Base-by-base conservation (phyloP, 1,140 invertebrate species). In the Nylanderia fulva region DNA sequence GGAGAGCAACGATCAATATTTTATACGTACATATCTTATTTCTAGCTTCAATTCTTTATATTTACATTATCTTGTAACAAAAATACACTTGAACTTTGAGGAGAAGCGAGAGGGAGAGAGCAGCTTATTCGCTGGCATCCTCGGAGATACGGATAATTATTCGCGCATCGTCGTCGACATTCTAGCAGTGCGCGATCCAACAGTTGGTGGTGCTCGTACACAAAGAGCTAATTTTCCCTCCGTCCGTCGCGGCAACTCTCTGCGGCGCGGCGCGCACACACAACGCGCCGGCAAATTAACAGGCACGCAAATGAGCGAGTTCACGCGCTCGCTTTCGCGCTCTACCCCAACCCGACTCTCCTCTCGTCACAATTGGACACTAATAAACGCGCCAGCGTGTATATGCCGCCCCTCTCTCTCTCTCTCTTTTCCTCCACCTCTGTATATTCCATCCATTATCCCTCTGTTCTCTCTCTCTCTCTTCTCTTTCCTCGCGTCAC, bases 281-380 rank as follows among this genome's bases (percentile, higher is more conserved):
- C 92, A 93, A 93, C 91, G 90, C 86, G 29, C 29, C 29, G 89
- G 91, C 92, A 93, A 94, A 94, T 94, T 94, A 94, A 94, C 93
- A 93, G 93, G 79, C 92, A 94, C 93, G 93, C 93, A 94, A 94
- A 94, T 94, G 93, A 93, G 93, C 93, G 92, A 93, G 92, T 94
- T 94, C 92, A 91, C 93, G 93, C 93, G 90, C 91, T 86, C 68
- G 90, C 90, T 90, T 91, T 92, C 91, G 88, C 88, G 88, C 91
- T n/a, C n/a, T 90, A 60, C 86, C 91, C 87, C 64, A n/a, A 27
- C 77, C 5, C 75, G 48, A 45, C 76, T 33, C 45, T 75, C 84
- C 84, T 90, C 52, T 90, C 88, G 87, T 93, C 90, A 92, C 93
- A 94, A 94, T 94, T 94, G 93, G 93, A 94, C 93, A 93, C 93